Evolutionary conservation across 23 tunicate genomes (phyloP).

Genomic region (Trididemnum clinides): DNA sequence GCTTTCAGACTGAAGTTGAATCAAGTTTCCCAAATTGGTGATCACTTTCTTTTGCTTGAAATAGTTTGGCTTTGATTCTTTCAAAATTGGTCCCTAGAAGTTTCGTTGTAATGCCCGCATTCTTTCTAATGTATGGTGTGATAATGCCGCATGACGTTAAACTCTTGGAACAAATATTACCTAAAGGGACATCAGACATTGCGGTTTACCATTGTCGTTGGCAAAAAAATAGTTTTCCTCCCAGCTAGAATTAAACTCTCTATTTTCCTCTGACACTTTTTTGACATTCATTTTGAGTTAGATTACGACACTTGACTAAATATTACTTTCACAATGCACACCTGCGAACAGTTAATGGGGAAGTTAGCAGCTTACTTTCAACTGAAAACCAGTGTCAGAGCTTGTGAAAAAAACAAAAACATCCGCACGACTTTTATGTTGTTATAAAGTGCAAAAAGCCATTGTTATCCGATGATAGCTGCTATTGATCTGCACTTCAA

Average conservation of each 20-base stretch:
- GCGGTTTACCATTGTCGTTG: slow-evolving; percentile 31
- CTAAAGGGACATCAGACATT: slow-evolving; percentile 9
- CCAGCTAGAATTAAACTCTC: slow-evolving; percentile 24
- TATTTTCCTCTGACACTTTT: too few species aligned
- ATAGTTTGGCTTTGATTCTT: neutral
- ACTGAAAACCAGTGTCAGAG: too few species aligned
- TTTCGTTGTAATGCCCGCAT: slow-evolving; percentile 17
- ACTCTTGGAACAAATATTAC: neutral
- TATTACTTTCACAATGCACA: too few species aligned
- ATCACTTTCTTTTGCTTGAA: neutral
- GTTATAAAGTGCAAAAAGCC: too few species aligned
- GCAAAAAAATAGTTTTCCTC: slow-evolving; percentile 4
- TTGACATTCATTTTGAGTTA: too few species aligned
- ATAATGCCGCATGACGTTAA: slow-evolving; percentile 3
- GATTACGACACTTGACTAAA: too few species aligned
- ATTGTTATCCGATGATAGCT: too few species aligned
- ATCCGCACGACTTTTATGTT: too few species aligned
- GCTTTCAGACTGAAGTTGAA: slow-evolving; percentile 19
- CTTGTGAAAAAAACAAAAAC: too few species aligned
- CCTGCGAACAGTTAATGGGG: too few species aligned
- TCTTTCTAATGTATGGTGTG: slow-evolving; percentile 5
- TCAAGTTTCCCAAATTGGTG: neutral
- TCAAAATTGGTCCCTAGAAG: slow-evolving; percentile 10
- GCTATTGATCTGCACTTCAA: too few species aligned
- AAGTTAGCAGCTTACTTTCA: too few species aligned